Percentiles rank a stretch among this genome's conserved stretches.
Evolutionary conservation across 1,140 invertebrate species (phyloP).

Genomic region (Drosophila kanapiae): DNA sequence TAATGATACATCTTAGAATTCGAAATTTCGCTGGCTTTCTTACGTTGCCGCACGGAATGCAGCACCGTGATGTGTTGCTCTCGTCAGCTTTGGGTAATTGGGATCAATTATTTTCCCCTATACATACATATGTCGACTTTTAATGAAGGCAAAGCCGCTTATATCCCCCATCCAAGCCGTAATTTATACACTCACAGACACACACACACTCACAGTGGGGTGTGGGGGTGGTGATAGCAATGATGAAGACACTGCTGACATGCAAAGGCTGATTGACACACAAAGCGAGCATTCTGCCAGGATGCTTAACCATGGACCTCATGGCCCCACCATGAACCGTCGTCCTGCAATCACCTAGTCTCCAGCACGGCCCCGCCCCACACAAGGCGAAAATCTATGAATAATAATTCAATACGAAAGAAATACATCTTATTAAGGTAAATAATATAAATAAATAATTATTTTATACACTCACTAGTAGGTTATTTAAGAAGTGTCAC

Average conservation of each 20-base stretch:
- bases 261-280: conserved; percentile 78
- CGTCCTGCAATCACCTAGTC: conserved; percentile 7
- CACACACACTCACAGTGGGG: conserved; percentile 4
- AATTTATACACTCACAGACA: conserved; percentile 24
- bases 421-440: too few species aligned
- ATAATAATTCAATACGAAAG: too few species aligned
- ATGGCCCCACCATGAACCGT: neutral
- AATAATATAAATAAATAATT: too few species aligned
- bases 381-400: too few species aligned
- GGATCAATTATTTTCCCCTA: conserved; percentile 7
- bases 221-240: neutral
- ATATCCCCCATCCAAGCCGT: conserved; percentile 14
- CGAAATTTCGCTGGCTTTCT: neutral
- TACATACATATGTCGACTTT: conserved; percentile 20
- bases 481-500: too few species aligned
- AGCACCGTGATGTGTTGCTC: neutral
- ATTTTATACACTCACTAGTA: too few species aligned
- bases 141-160: conserved; percentile 39
- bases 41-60: neutral
- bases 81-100: conserved; percentile 2
- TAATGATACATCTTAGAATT: neutral
- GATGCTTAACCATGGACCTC: conserved; percentile 17
- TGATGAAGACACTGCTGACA: conserved; percentile 60
- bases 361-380: neutral
- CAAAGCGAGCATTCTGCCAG: conserved; percentile 59